Evolutionary conservation across 2,113 vertebrate genomes (phyloP).

Genomic region (Neomonachus schauinslandi): DNA sequence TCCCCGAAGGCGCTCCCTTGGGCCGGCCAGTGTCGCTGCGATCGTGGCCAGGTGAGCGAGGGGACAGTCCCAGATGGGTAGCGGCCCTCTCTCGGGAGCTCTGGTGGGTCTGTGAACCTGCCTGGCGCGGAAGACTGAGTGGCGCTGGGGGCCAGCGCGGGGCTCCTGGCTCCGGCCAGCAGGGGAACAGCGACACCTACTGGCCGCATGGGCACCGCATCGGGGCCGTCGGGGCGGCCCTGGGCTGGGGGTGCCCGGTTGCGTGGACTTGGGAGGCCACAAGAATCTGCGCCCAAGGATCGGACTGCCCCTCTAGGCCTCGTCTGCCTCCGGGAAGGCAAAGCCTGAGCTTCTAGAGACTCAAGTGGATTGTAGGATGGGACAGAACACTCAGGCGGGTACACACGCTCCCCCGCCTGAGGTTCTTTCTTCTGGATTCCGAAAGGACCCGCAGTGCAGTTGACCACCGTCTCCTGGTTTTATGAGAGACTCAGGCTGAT

Average conservation of each 20-base stretch:
- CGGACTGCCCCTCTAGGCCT: neutral
- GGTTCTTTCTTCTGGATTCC: neutral
- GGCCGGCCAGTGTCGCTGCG: neutral
- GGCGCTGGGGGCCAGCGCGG: conserved; percentile 47
- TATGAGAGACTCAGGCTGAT: neutral
- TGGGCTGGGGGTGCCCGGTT: neutral
- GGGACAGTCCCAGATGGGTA: neutral
- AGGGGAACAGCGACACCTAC: conserved; percentile 85
- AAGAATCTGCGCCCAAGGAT: neutral
- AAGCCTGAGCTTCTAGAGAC: neutral
- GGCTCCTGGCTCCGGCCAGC: conserved; percentile 73
- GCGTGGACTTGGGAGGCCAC: neutral
- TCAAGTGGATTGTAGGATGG: too few species aligned
- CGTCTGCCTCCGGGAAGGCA: neutral
- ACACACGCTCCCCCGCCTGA: neutral
- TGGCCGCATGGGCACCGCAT: conserved; percentile 15
- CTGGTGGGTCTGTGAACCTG: conserved; percentile 16
- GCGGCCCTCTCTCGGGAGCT: neutral
- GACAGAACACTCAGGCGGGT: neutral
- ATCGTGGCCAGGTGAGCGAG: conserved; percentile 51
- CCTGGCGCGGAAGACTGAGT: neutral
- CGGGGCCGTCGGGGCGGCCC: conserved; percentile 52
- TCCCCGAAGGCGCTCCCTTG: neutral
- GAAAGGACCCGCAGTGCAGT: neutral
- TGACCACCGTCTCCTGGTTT: neutral